Evolutionary conservation across 2,888 invertebrate species (phyloP).

Genomic region (Meganola albula): DNA sequence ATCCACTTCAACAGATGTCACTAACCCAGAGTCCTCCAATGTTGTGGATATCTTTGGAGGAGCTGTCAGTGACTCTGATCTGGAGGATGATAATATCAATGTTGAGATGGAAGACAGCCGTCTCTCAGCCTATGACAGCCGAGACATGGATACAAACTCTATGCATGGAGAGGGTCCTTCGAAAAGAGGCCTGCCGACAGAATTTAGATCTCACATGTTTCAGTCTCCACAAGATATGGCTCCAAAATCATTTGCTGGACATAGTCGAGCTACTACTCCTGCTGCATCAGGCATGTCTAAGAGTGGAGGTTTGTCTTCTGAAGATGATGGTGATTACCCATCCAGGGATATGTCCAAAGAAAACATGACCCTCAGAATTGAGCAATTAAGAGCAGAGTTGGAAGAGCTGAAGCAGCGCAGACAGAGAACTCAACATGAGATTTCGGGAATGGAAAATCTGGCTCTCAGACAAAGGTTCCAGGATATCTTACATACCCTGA

Average conservation of each 20-base stretch:
- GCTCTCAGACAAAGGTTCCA: slow-evolving; percentile 90
- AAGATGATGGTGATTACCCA: slow-evolving; percentile 53
- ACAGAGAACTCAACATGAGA: slow-evolving; percentile 88
- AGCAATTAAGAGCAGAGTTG: slow-evolving; percentile 84
- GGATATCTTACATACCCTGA: slow-evolving; percentile 86
- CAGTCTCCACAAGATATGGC: slow-evolving; percentile 32
- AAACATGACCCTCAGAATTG: slow-evolving; percentile 80
- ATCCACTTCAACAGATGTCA: slow-evolving; percentile 21
- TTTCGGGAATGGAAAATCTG: slow-evolving; percentile 90
- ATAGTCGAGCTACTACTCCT: slow-evolving; percentile 35
- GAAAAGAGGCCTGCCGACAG: slow-evolving; percentile 42
- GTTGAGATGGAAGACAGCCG: slow-evolving; percentile 89
- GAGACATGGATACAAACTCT: slow-evolving; percentile 79
- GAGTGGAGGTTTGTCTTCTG: slow-evolving; percentile 45
- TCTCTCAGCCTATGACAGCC: slow-evolving; percentile 85
- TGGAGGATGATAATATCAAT: slow-evolving; percentile 86
- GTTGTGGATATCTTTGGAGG: slow-evolving; percentile 92
- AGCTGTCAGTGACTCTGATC: slow-evolving; percentile 91
- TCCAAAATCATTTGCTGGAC: slow-evolving; percentile 36
- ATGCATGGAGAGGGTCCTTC: slow-evolving; percentile 47
- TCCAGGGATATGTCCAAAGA: slow-evolving; percentile 58
- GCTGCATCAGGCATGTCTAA: slow-evolving; percentile 35
- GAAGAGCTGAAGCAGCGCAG: slow-evolving; percentile 85
- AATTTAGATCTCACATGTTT: slow-evolving; percentile 61
- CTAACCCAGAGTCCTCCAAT: slow-evolving; percentile 52